Percentiles rank a stretch among this genome's conserved stretches.
phyloP scores from a whole-genome alignment of 2,888 invertebrate species.

The Stenotaenia linearis region DNA sequence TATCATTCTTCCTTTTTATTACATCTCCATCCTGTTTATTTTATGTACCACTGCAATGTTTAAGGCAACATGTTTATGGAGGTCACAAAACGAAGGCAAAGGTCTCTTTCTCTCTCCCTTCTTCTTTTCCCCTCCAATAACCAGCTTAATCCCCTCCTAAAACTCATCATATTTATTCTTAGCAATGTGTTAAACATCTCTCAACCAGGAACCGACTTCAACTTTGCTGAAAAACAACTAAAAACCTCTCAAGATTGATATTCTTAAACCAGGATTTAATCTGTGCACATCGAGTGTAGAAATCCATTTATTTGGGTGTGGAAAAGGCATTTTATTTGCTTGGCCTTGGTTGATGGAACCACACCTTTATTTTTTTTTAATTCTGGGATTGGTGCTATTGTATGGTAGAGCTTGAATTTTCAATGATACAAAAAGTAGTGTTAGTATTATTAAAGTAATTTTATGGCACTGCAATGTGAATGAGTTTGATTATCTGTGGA shows the following conservation, averaged over 20 bases:
- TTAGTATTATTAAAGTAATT: background rate
- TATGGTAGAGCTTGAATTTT: background rate
- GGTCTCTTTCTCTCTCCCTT: background rate
- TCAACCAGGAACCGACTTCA: background rate
- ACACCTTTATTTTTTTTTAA: background rate
- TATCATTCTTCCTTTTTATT: background rate
- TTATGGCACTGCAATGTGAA: background rate
- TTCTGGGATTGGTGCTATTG: background rate
- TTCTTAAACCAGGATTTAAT: background rate
- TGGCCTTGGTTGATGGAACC: background rate
- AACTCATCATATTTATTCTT: slow-evolving; percentile 14
- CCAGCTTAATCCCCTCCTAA: slow-evolving; percentile 1
- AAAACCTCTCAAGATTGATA: background rate
- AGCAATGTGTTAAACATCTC: slow-evolving; percentile 3
- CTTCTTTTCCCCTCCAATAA: background rate
- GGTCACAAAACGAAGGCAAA: slow-evolving; percentile 10
- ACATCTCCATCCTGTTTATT: slow-evolving; percentile 12
- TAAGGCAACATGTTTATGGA: slow-evolving; percentile 7
- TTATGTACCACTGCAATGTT: background rate
- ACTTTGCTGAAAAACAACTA: background rate
- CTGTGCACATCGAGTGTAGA: background rate
- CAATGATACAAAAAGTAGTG: background rate
- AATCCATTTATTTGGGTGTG: slow-evolving; percentile 13
- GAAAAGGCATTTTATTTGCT: slow-evolving; percentile 1
- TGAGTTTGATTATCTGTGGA: background rate